Percentiles rank a stretch among this genome's conserved stretches.
Evolutionary conservation across 2,888 invertebrate genomes (phyloP).

Genomic region (Penaeus monodon): DNA sequence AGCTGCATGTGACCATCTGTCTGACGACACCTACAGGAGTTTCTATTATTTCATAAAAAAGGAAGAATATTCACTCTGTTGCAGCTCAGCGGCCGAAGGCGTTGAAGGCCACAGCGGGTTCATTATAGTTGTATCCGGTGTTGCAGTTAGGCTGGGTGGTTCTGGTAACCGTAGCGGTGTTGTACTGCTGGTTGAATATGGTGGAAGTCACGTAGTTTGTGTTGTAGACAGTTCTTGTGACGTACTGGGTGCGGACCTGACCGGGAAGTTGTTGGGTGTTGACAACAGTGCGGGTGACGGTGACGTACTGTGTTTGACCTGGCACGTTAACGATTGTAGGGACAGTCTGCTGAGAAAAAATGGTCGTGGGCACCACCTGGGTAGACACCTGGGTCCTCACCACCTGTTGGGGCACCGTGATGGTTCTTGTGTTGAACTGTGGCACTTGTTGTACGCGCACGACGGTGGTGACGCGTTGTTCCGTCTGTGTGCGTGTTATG

Average conservation of each 20-base stretch:
- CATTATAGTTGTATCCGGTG: constrained; percentile 41
- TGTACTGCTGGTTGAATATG: constrained; percentile 21
- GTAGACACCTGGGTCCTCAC: constrained; percentile 43
- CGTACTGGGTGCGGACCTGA: constrained; percentile 42
- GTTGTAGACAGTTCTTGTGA: constrained; percentile 44
- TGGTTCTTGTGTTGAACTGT: constrained; percentile 53
- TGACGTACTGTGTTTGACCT: constrained; percentile 40
- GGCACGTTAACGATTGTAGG: constrained; percentile 47
- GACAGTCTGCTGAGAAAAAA: constrained; percentile 42
- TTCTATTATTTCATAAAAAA: too few relatives aligned
- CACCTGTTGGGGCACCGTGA: constrained; percentile 51
- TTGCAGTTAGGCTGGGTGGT: constrained; percentile 36
- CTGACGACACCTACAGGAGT: too few relatives aligned
- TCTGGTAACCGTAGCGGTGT: constrained; percentile 25
- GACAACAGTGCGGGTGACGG: constrained; percentile 44
- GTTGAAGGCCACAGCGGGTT: constrained; percentile 14
- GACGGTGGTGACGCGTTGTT: constrained; percentile 46
- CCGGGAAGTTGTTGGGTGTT: constrained; percentile 48
- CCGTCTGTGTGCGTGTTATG: constrained; percentile 49
- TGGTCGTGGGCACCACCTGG: constrained; percentile 46
- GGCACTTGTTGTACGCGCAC: constrained; percentile 40
- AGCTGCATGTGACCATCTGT: too few relatives aligned
- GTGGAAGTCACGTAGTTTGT: constrained; percentile 60
- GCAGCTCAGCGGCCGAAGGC: constrained; percentile 3
- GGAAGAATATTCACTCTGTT: too few relatives aligned